Evolutionary conservation across 2,113 vertebrate genomes (phyloP).

Genomic region (Pelmatolapia mariae): DNA sequence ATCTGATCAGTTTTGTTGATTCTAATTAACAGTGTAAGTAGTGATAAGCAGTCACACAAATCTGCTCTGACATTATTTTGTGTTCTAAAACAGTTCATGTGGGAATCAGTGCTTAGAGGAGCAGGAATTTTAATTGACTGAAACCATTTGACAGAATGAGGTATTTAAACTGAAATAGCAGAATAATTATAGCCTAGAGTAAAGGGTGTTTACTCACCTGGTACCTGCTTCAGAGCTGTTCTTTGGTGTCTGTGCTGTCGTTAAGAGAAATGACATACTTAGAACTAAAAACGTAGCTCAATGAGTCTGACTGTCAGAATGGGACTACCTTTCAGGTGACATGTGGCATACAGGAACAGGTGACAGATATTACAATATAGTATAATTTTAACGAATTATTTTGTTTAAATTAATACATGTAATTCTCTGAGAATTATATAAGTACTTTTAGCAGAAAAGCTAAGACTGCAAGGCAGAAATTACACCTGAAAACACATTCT

Average conservation of each 20-base stretch:
- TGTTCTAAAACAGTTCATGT: background rate
- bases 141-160: background rate
- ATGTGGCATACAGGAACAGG: background rate
- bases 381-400: background rate
- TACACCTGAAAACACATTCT: background rate
- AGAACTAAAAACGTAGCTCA: background rate
- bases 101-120: background rate
- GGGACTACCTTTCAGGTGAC: background rate
- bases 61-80: background rate
- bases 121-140: conserved; percentile 34
- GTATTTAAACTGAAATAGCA: conserved; percentile 18
- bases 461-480: background rate
- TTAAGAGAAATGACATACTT: background rate
- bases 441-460: background rate
- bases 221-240: background rate
- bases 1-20: background rate
- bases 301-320: background rate
- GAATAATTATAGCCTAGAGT: conserved; percentile 41
- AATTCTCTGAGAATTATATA: background rate
- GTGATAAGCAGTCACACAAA: background rate
- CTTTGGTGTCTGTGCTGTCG: background rate
- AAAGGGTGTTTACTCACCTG: conserved; percentile 9
- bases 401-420: background rate
- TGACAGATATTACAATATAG: background rate
- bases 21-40: background rate